A percentile compares a stretch with the other conserved stretches of the same genome.
These are phyloP conservation scores for Ptychoptera contaminata DNA, from an alignment of 2,888 invertebrate species.

Conservation along the genomic window DNA sequence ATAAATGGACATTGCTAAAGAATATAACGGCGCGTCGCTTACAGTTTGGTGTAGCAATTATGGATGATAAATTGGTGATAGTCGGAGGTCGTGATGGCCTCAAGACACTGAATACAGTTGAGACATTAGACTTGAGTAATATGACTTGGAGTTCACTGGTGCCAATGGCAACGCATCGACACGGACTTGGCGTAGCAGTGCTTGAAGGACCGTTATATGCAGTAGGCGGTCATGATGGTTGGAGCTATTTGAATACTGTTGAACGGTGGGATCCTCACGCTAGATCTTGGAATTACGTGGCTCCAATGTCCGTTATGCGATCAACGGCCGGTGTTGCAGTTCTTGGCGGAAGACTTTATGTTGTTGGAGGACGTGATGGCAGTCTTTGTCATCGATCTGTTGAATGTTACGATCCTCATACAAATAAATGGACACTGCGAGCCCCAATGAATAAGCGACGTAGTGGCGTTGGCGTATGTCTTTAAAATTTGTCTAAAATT, in stretches of 20 bases:
- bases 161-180: constrained; percentile 81
- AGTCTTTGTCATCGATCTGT: constrained; percentile 79
- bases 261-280: constrained; percentile 85
- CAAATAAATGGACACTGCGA: constrained; percentile 62
- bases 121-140: constrained; percentile 71
- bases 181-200: constrained; percentile 64
- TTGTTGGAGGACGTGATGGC: constrained; percentile 85
- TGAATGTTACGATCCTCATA: constrained; percentile 67
- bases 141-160: constrained; percentile 66
- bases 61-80: constrained; percentile 66
- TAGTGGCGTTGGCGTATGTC: constrained; percentile 71
- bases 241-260: constrained; percentile 80
- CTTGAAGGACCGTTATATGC: constrained; percentile 74
- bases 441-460: constrained; percentile 76
- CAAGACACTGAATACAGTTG: constrained; percentile 85
- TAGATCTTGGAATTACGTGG: constrained; percentile 77
- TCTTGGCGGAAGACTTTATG: constrained; percentile 68
- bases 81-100: constrained; percentile 87
- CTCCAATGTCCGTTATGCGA: constrained; percentile 77
- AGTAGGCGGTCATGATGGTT: constrained; percentile 87
- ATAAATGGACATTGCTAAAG: constrained; percentile 29
- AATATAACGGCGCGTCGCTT: constrained; percentile 42
- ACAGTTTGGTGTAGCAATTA: constrained; percentile 82
- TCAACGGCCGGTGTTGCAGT: constrained; percentile 80
- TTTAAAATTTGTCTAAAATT: constrained; percentile 1